phyloP scores from a whole-genome alignment of 1,140 invertebrate genomes.

The Lysiphlebus fabarum region DNA sequence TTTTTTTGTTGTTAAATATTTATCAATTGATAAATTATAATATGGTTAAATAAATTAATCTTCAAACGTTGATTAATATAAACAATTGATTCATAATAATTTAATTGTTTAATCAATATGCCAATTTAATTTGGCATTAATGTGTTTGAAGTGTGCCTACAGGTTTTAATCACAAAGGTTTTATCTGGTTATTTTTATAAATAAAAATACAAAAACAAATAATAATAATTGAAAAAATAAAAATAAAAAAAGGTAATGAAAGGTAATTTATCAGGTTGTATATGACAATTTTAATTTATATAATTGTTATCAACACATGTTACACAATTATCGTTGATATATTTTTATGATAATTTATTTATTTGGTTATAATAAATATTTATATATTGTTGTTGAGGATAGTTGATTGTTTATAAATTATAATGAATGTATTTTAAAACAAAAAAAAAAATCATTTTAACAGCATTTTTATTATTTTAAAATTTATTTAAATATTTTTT shows the following conservation, averaged over 20 bases:
- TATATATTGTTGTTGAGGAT: not conserved
- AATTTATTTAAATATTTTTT: not conserved
- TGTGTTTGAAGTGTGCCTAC: constrained; percentile 57
- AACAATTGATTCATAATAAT: constrained; percentile 18
- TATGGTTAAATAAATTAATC: not conserved
- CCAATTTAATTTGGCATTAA: constrained; percentile 49
- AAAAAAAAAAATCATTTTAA: too few species aligned
- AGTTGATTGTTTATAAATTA: too few species aligned
- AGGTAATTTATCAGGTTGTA: constrained; percentile 46
- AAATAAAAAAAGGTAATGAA: not conserved
- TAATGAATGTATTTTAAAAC: too few species aligned
- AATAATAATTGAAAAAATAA: not conserved
- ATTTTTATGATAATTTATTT: constrained; percentile 23
- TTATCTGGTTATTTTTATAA: constrained; percentile 40
- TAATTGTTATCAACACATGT: too few species aligned
- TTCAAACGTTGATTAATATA: not conserved
- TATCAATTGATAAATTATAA: not conserved
- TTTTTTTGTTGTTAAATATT: not conserved
- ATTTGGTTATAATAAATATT: too few species aligned
- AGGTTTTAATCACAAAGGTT: constrained; percentile 55
- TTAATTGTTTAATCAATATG: constrained; percentile 41
- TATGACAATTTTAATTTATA: constrained; percentile 47
- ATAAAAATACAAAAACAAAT: constrained; percentile 29
- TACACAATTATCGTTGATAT: constrained; percentile 40
- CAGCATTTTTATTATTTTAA: not conserved